Percentiles rank a stretch among this genome's conserved stretches.
Evolutionary conservation across 2,888 invertebrate genomes (phyloP).

Genomic region (Andricus curvator): DNA sequence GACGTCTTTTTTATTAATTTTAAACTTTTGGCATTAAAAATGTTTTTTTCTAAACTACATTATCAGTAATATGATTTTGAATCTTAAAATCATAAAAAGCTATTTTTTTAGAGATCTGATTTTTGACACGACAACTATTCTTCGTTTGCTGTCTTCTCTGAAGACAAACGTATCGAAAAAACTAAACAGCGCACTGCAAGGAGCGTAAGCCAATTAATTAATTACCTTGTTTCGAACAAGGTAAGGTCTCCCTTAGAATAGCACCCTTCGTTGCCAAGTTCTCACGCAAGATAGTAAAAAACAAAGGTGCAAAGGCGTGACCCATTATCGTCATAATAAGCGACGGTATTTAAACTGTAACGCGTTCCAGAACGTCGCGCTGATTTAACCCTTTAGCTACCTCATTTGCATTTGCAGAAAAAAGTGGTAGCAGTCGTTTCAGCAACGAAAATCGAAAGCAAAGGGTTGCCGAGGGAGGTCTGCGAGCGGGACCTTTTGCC

Average conservation of each 20-base stretch:
- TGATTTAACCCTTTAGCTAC: constrained; percentile 69
- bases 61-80: too few relatives aligned
- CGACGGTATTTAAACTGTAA: constrained; percentile 76
- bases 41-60: too few relatives aligned
- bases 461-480: constrained; percentile 47
- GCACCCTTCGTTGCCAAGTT: constrained; percentile 51
- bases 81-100: too few relatives aligned
- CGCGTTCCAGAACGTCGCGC: constrained; percentile 61
- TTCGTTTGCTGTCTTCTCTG: too few relatives aligned
- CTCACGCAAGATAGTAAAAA: constrained; percentile 61
- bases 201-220: constrained; percentile 13
- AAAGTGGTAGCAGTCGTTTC: constrained; percentile 41
- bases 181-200: neutral
- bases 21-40: too few relatives aligned
- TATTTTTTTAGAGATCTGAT: too few relatives aligned
- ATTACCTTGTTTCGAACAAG: constrained; percentile 30
- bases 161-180: neutral
- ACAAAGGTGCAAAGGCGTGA: constrained; percentile 70
- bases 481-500: constrained; percentile 47
- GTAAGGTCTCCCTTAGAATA: constrained; percentile 4
- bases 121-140: too few relatives aligned
- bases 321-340: constrained; percentile 74
- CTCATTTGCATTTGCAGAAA: constrained; percentile 70
- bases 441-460: constrained; percentile 48
- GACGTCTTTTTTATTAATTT: too few relatives aligned